phyloP scores from a whole-genome alignment of 1,140 invertebrate genomes.

The Paralvinella palmiformis region DNA sequence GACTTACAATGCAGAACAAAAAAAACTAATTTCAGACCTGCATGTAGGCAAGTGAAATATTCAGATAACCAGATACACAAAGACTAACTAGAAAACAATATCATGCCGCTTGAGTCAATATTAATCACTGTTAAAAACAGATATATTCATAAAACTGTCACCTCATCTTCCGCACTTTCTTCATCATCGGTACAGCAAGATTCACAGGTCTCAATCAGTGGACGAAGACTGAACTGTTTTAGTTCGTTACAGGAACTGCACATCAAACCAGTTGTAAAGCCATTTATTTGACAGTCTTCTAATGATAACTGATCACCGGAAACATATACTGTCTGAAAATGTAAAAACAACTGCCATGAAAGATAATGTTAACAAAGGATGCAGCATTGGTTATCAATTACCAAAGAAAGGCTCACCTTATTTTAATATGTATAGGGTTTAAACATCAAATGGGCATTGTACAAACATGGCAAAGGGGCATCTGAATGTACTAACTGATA shows the following conservation, averaged over 20 bases:
- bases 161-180: slow-evolving; percentile 32
- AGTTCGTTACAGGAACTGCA: slow-evolving; percentile 84
- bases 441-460: too few relatives aligned
- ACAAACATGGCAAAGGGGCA: too few relatives aligned
- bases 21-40: background rate
- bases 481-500: too few relatives aligned
- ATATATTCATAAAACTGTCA: slow-evolving; percentile 21
- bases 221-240: slow-evolving; percentile 66
- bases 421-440: too few relatives aligned
- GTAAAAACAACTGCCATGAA: background rate
- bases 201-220: slow-evolving; percentile 66
- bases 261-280: slow-evolving; percentile 79
- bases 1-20: background rate
- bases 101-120: background rate
- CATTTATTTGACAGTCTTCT: slow-evolving; percentile 38
- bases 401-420: too few relatives aligned
- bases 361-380: too few relatives aligned
- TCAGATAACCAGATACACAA: background rate
- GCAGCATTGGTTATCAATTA: too few relatives aligned
- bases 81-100: background rate
- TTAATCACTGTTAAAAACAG: background rate
- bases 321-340: background rate
- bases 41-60: background rate
- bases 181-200: slow-evolving; percentile 64
- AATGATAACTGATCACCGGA: background rate